Evolutionary conservation across 1,140 invertebrate species (phyloP).

Genomic region (Leptestheria dahalacensis): DNA sequence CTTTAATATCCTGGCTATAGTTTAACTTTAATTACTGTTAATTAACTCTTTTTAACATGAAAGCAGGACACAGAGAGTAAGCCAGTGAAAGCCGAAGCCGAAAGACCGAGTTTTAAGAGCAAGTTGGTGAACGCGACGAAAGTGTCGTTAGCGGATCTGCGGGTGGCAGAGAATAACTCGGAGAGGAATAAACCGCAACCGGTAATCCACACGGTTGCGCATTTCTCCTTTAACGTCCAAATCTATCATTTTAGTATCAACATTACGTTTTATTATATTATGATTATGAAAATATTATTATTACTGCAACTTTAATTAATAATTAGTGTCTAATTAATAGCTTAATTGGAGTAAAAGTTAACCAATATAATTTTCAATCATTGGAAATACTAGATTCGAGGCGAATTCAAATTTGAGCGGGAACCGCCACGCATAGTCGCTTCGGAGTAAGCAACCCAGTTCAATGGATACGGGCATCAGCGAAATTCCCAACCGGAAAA

Average conservation of each 20-base stretch:
- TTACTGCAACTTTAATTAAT: too few relatives aligned
- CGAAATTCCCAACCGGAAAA: background rate
- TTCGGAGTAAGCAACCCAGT: background rate
- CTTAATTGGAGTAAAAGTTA: too few relatives aligned
- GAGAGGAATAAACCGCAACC: background rate
- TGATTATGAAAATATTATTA: too few relatives aligned
- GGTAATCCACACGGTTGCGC: background rate
- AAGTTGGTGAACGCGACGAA: background rate
- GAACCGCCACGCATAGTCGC: background rate
- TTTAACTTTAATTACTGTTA: too few relatives aligned
- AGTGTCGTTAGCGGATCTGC: background rate
- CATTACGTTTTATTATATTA: too few relatives aligned
- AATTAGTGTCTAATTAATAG: too few relatives aligned
- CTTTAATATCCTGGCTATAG: too few relatives aligned
- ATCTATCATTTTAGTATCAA: too few relatives aligned
- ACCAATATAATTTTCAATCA: too few relatives aligned
- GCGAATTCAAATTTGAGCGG: background rate
- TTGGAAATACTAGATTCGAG: background rate
- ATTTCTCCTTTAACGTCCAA: background rate
- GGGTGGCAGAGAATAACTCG: background rate
- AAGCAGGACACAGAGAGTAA: background rate
- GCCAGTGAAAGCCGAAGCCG: background rate
- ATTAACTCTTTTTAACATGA: too few relatives aligned
- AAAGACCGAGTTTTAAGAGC: too few relatives aligned
- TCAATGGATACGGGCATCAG: background rate